A percentile compares a stretch with the other conserved stretches of the same genome.
These are phyloP conservation scores for Fistularia commersonii DNA, from an alignment of 2,797 vertebrate genomes.

Conservation along the genomic window DNA sequence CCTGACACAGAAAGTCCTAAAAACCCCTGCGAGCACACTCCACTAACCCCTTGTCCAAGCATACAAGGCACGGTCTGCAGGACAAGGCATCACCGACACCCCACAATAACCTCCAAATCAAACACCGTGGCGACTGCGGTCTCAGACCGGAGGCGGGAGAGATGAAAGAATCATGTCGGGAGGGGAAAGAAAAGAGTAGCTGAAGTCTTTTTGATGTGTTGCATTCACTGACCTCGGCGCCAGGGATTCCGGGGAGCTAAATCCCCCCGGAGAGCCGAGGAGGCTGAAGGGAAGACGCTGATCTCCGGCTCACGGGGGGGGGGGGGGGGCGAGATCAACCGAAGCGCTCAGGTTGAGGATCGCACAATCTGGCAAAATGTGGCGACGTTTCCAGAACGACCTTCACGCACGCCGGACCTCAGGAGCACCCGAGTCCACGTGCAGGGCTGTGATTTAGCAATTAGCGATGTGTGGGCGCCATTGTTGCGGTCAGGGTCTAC, in stretches of 20 bases:
- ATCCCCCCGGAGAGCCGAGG: conserved; percentile 7
- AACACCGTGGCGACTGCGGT: conserved; percentile 47
- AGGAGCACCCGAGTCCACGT: no score
- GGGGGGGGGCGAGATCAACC: no score
- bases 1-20: conserved; percentile 40
- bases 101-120: conserved; percentile 53
- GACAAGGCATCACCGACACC: conserved; percentile 50
- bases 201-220: conserved; percentile 14
- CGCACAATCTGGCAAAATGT: no score
- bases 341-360: no score
- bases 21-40: conserved; percentile 47
- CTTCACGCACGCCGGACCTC: no score
- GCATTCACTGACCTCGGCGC: conserved; percentile 16
- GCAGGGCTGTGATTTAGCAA: no score
- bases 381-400: no score
- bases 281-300: neutral
- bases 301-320: conserved; percentile 3
- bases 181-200: conserved; percentile 15
- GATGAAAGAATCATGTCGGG: conserved; percentile 30
- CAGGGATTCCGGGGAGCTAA: neutral
- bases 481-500: no score
- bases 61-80: conserved; percentile 49
- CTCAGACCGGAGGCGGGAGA: conserved; percentile 23
- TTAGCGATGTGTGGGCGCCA: no score
- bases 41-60: conserved; percentile 51